Conservation (phyloP, 2,113 vertebrate genomes). For the Craseonycteris thonglongyai region DNA sequence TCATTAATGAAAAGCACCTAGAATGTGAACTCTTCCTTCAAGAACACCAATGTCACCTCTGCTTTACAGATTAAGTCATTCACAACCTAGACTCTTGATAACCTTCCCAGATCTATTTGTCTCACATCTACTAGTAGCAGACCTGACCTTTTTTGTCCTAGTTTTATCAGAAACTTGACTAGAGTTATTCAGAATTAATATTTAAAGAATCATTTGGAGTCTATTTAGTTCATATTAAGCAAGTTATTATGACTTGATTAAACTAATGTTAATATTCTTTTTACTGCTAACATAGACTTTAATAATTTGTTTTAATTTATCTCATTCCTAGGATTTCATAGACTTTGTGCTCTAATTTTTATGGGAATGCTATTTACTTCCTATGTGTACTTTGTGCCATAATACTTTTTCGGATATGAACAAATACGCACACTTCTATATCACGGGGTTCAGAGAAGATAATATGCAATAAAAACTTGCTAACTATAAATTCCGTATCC, state of each 20-base stretch:
- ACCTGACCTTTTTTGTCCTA: not conserved
- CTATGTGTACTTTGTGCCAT: not conserved
- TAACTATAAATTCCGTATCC: not conserved
- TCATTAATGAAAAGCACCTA: not conserved
- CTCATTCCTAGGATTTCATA: not conserved
- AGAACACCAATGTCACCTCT: not conserved
- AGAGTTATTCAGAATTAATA: not conserved
- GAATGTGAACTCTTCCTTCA: not conserved
- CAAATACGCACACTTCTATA: not conserved
- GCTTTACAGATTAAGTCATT: not conserved
- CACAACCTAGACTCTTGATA: not conserved
- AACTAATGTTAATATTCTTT: not conserved
- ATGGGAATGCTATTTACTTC: not conserved
- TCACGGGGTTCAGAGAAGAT: not conserved
- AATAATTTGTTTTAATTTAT: not conserved
- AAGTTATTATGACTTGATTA: not conserved
- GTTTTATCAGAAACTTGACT: not conserved
- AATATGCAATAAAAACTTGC: not conserved
- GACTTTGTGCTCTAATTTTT: not conserved
- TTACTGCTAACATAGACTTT: not conserved
- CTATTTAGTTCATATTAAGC: not conserved
- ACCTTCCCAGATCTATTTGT: not conserved
- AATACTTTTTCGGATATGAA: not conserved
- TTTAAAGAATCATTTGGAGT: not conserved
- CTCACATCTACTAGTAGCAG: not conserved